Evolutionary conservation across 1,140 invertebrate genomes (phyloP).

Genomic region (Macrocentrus cingulum): DNA sequence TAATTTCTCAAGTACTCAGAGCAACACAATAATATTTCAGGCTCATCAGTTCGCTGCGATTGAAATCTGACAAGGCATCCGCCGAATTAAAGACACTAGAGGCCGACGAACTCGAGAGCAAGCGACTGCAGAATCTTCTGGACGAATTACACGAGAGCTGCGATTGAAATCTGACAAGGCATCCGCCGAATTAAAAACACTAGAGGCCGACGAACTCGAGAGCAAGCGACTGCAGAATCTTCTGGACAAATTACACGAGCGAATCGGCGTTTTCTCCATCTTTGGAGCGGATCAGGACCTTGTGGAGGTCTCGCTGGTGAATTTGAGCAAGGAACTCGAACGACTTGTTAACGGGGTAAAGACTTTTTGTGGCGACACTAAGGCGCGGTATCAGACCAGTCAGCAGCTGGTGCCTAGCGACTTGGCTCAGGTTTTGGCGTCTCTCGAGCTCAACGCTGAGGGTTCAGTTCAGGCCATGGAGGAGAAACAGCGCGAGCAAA

Average conservation of each 20-base stretch:
- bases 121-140: too few species aligned
- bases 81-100: too few species aligned
- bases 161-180: constrained; percentile 64
- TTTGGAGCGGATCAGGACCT: constrained; percentile 69
- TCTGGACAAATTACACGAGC: constrained; percentile 65
- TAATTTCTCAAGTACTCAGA: not conserved
- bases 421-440: constrained; percentile 73
- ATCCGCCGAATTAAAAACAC: constrained; percentile 63
- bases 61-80: too few species aligned
- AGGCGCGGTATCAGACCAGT: constrained; percentile 68
- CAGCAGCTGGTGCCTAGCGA: constrained; percentile 73
- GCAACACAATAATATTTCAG: constrained; percentile 43
- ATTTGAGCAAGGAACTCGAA: constrained; percentile 58
- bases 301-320: constrained; percentile 59
- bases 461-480: constrained; percentile 77
- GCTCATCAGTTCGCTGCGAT: constrained; percentile 60
- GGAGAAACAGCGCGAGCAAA: constrained; percentile 82
- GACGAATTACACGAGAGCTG: too few species aligned
- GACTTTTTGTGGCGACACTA: constrained; percentile 66
- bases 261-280: constrained; percentile 71
- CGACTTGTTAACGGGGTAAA: constrained; percentile 63
- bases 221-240: constrained; percentile 67
- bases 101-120: too few species aligned
- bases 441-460: constrained; percentile 79
- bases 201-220: constrained; percentile 63